Percentiles rank a stretch among this genome's conserved stretches.
Conservation (phyloP, 2,797 vertebrate genomes). For the Garrulus glandarius region DNA sequence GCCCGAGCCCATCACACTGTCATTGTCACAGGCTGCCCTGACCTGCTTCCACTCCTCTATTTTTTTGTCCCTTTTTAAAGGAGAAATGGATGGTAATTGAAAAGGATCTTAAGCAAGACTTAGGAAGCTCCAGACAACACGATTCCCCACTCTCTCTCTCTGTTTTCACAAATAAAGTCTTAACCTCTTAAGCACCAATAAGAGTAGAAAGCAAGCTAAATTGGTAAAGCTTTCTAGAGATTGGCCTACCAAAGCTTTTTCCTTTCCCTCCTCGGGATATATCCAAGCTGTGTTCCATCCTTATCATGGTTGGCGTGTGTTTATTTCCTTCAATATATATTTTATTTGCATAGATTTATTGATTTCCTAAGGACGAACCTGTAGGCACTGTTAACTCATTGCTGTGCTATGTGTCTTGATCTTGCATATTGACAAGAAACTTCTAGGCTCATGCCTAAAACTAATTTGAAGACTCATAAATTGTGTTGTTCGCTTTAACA, state of each 20-base stretch:
- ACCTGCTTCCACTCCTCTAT: constrained; percentile 82
- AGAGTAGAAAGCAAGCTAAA: constrained; percentile 63
- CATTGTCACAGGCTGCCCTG: constrained; percentile 84
- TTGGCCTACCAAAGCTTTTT: constrained; percentile 23
- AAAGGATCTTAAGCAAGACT: constrained; percentile 86
- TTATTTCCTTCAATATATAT: constrained; percentile 21
- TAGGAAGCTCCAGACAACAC: constrained; percentile 76
- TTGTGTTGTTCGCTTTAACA: neutral
- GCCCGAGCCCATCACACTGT: constrained; percentile 84
- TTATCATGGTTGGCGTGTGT: neutral
- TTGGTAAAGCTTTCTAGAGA: constrained; percentile 62
- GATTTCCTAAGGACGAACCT: neutral
- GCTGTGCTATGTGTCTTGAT: neutral
- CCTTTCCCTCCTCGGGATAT: neutral
- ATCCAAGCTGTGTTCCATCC: neutral
- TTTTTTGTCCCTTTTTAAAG: constrained; percentile 82
- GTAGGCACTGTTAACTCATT: neutral
- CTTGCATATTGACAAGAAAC: neutral
- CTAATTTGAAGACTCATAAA: neutral
- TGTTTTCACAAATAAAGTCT: constrained; percentile 80
- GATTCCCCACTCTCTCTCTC: constrained; percentile 63
- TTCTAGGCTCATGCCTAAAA: neutral
- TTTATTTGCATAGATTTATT: constrained; percentile 12
- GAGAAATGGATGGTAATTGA: constrained; percentile 87
- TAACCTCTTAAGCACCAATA: constrained; percentile 78